Percentiles rank a stretch among this genome's conserved stretches.
Evolutionary conservation across 2,888 invertebrate species (phyloP).

Genomic region (Doris montereyensis): DNA sequence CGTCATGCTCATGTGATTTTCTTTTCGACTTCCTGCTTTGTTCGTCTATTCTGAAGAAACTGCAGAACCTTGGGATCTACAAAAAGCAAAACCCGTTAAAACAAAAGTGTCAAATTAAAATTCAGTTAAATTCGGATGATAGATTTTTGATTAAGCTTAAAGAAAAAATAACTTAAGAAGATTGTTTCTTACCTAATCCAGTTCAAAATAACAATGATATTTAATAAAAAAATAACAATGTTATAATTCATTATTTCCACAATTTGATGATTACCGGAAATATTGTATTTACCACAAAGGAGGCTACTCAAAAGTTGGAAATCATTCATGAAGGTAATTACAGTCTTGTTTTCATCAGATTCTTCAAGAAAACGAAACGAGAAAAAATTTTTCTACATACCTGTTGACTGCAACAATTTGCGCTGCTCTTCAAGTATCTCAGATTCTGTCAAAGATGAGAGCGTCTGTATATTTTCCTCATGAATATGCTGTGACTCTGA

Average conservation of each 20-base stretch:
- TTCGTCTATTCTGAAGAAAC: conserved; percentile 75
- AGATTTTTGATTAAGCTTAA: background rate
- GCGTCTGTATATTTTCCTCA: conserved; percentile 80
- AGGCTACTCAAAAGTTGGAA: too few species aligned
- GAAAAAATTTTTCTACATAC: too few species aligned
- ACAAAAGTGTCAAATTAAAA: background rate
- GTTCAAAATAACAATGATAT: too few species aligned
- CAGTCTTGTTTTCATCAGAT: too few species aligned
- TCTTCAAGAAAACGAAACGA: too few species aligned
- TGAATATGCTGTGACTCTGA: conserved; percentile 78
- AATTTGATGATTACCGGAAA: too few species aligned
- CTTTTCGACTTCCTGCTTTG: conserved; percentile 16
- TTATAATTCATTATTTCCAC: too few species aligned
- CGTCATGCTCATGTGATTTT: background rate
- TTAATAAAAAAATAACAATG: too few species aligned
- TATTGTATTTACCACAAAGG: too few species aligned
- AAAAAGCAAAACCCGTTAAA: conserved; percentile 49
- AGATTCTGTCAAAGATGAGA: conserved; percentile 81
- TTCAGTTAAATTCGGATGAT: too few species aligned
- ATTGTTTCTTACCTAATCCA: too few species aligned
- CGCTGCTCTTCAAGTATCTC: conserved; percentile 84
- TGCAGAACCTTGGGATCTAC: conserved; percentile 81
- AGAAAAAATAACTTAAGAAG: background rate
- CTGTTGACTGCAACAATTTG: conserved; percentile 77
- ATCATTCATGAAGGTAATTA: too few species aligned